Evolutionary conservation across 2,113 vertebrate species (phyloP).

Genomic region (Eptesicus fuscus): DNA sequence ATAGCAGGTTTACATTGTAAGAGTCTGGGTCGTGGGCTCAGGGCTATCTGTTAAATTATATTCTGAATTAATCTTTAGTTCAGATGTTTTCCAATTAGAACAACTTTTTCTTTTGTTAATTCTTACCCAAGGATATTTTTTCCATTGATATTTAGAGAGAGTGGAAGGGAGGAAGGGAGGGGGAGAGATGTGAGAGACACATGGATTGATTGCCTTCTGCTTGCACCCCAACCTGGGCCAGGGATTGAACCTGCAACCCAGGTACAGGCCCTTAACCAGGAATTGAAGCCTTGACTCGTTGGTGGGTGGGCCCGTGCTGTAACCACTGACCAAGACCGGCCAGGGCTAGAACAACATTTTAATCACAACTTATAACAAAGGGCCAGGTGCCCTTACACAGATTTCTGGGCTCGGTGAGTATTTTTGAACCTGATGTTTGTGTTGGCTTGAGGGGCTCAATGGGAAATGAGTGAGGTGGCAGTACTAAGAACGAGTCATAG

Average conservation of each 20-base stretch:
- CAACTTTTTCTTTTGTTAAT: not conserved
- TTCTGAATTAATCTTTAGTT: not conserved
- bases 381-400: not conserved
- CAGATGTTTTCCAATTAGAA: not conserved
- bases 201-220: too few species aligned
- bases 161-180: too few species aligned
- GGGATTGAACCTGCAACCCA: too few species aligned
- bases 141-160: too few species aligned
- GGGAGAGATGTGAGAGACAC: too few species aligned
- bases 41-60: not conserved
- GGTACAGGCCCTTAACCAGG: too few species aligned
- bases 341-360: not conserved
- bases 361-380: not conserved
- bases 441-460: not conserved
- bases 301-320: too few species aligned
- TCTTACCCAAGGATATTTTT: too few species aligned
- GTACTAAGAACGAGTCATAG: not conserved
- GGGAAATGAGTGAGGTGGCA: not conserved
- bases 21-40: not conserved
- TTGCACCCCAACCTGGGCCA: too few species aligned
- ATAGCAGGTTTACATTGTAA: not conserved
- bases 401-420: not conserved
- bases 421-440: not conserved
- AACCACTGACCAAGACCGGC: too few species aligned
- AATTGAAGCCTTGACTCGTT: too few species aligned